Evolutionary conservation across 1,140 invertebrate species (phyloP).

Genomic region (Leptinotarsa lineolata): DNA sequence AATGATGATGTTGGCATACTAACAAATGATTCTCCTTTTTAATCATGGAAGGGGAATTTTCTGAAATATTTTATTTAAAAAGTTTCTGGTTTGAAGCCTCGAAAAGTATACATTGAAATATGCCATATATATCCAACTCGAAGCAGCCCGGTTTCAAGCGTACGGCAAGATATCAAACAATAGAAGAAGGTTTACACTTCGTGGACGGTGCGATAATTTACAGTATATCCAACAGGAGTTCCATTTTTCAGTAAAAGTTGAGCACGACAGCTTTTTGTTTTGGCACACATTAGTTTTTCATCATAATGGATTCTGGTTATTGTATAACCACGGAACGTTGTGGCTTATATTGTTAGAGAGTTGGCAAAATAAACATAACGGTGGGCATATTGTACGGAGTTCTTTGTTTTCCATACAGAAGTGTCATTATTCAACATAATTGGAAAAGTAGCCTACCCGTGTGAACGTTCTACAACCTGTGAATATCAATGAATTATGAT

Average conservation of each 20-base stretch:
- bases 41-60: neutral
- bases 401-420: conserved; percentile 41
- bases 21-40: neutral
- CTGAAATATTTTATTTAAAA: neutral
- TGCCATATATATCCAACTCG: neutral
- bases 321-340: conserved; percentile 34
- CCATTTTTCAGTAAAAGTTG: conserved; percentile 37
- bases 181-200: conserved; percentile 34
- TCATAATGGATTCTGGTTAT: conserved; percentile 42
- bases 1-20: too few species aligned
- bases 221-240: conserved; percentile 32
- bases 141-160: neutral
- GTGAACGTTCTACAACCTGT: too few species aligned
- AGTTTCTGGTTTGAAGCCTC: neutral
- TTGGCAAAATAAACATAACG: conserved; percentile 38
- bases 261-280: conserved; percentile 39
- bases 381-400: conserved; percentile 33
- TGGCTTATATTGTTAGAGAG: conserved; percentile 2
- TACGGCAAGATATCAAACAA: conserved; percentile 35
- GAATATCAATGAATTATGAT: too few species aligned
- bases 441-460: too few species aligned
- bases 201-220: conserved; percentile 41
- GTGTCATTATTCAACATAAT: conserved; percentile 12
- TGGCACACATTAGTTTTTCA: conserved; percentile 39
- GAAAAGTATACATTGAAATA: neutral